Evolutionary conservation across 64 coral and sea anemone genomes (phyloP).

Genomic region (Anthopleura sola): DNA sequence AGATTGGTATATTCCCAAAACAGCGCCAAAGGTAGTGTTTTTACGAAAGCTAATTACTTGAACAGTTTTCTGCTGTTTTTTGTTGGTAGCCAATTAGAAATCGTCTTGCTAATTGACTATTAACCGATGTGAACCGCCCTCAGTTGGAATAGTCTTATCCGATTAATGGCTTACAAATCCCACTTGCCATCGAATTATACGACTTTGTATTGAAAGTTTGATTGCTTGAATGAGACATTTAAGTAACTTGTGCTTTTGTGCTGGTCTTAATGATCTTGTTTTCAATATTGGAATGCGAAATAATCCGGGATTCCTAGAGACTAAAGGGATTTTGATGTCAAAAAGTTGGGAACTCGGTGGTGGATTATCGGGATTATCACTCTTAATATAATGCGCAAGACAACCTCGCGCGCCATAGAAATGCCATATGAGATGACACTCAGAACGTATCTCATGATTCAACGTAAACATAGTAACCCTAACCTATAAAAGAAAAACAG

Average conservation of each 20-base stretch:
- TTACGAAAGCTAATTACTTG: not conserved
- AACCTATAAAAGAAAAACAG: not conserved
- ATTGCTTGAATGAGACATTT: not conserved
- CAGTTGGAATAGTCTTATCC: not conserved
- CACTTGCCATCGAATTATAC: not conserved
- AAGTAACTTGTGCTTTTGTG: not conserved
- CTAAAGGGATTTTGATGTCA: no score
- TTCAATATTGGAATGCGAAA: not conserved
- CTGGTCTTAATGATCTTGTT: not conserved
- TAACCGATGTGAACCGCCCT: not conserved
- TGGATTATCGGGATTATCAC: no score
- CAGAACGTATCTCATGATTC: not conserved
- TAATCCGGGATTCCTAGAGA: no score
- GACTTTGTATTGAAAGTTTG: conserved; percentile 3
- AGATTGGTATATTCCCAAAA: not conserved
- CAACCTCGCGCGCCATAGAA: not conserved
- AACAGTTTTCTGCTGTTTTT: not conserved
- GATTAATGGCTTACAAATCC: conserved; percentile 1
- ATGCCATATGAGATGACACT: not conserved
- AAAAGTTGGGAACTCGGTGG: no score
- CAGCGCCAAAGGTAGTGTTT: not conserved
- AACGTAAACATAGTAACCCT: not conserved
- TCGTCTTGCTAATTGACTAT: conserved; percentile 11
- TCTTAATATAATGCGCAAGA: not conserved
- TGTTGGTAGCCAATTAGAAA: not conserved